These are phyloP conservation scores for Dascillus cervinus DNA, from an alignment of 2,888 invertebrate genomes.

Conservation along the genomic window DNA sequence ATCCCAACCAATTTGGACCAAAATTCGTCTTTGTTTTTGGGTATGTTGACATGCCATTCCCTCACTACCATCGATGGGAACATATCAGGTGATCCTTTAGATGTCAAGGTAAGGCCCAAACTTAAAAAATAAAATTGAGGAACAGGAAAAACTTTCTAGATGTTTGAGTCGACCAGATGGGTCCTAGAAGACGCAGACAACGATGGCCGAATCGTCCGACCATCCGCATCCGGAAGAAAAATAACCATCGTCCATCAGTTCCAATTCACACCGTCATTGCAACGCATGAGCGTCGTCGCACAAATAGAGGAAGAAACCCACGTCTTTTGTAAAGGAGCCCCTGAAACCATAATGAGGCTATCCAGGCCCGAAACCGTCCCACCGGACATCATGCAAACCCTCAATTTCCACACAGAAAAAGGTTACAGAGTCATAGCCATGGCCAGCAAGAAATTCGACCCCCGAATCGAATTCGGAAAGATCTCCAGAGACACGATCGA, in stretches of 20 bases:
- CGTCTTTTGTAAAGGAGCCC: slow-evolving; percentile 87
- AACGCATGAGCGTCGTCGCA: slow-evolving; percentile 83
- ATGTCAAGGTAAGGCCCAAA: slow-evolving; percentile 64
- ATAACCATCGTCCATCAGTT: slow-evolving; percentile 65
- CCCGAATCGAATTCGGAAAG: slow-evolving; percentile 60
- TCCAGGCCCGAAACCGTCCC: slow-evolving; percentile 71
- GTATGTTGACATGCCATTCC: slow-evolving; percentile 91
- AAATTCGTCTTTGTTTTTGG: slow-evolving; percentile 42
- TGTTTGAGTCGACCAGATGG: slow-evolving; percentile 95
- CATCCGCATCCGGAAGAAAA: slow-evolving; percentile 47
- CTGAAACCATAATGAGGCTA: slow-evolving; percentile 78
- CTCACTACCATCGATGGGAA: slow-evolving; percentile 80
- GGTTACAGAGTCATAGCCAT: slow-evolving; percentile 89
- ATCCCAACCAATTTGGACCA: slow-evolving; percentile 20
- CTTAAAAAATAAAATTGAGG: neutral
- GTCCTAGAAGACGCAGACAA: slow-evolving; percentile 69
- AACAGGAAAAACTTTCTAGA: slow-evolving; percentile 42
- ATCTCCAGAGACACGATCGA: slow-evolving; percentile 74
- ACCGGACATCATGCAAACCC: slow-evolving; percentile 59
- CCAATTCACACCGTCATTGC: slow-evolving; percentile 75
- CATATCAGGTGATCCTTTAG: slow-evolving; percentile 88
- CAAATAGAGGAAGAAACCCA: slow-evolving; percentile 66
- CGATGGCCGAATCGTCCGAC: slow-evolving; percentile 52
- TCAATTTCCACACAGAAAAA: slow-evolving; percentile 79
- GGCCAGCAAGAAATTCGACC: slow-evolving; percentile 58